Evolutionary conservation across 2,797 vertebrate genomes (phyloP).

Genomic region (Microtus obscurus): DNA sequence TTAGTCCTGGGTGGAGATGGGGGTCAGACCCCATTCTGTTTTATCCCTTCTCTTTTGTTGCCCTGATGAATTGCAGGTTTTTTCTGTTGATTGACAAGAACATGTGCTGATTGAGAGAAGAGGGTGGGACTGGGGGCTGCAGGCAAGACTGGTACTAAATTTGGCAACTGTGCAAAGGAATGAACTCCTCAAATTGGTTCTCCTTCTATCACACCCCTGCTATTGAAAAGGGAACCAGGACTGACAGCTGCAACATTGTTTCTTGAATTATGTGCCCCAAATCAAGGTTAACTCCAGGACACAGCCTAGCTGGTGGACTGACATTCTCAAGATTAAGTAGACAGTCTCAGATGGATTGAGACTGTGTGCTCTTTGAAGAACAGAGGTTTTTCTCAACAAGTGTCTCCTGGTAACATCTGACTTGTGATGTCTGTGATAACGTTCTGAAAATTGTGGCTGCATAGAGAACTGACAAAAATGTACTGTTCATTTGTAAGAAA

Average conservation of each 20-base stretch:
- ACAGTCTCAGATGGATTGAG: neutral
- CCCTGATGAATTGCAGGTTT: conserved; percentile 50
- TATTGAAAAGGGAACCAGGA: conserved; percentile 56
- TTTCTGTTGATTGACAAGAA: conserved; percentile 72
- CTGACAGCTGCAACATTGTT: conserved; percentile 68
- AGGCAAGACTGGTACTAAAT: conserved; percentile 25
- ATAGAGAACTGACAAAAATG: conserved; percentile 13
- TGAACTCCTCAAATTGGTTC: conserved; percentile 31
- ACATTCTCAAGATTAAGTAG: conserved; percentile 15
- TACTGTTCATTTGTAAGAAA: neutral
- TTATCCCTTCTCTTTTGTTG: neutral
- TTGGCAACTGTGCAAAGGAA: conserved; percentile 65
- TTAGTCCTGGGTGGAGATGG: neutral
- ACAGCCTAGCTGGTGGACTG: neutral
- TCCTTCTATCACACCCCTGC: neutral
- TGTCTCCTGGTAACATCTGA: neutral
- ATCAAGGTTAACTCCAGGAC: neutral
- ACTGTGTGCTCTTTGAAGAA: neutral
- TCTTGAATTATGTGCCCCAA: conserved; percentile 61
- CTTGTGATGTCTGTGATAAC: neutral
- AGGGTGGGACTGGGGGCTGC: neutral
- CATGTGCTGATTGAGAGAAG: conserved; percentile 8
- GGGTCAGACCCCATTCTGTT: neutral
- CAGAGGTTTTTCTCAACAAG: neutral
- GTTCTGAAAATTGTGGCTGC: neutral